Base-by-base conservation (phyloP, 1,140 invertebrate species). In the Musca domestica region DNA sequence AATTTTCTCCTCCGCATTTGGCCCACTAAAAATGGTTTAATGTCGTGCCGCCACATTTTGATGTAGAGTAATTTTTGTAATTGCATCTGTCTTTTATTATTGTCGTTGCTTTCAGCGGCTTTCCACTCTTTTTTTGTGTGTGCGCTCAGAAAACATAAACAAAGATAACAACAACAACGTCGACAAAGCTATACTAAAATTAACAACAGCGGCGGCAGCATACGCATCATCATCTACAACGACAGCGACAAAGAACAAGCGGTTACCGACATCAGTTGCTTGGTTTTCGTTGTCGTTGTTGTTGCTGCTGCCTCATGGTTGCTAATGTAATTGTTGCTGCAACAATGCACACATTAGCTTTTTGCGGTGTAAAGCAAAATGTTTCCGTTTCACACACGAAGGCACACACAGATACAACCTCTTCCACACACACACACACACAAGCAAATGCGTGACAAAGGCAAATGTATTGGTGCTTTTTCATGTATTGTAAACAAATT, bases 41-140 rank as follows among this genome's bases (percentile, higher is more conserved):
- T 61, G 41, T 61, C 10, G n/a, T 34, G 5, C 27, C 7, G 17
- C 9, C n/a, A 30, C 15, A 34, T 34, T 61, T 9, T 61, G 30
- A 34, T 61, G 27, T 61, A 17, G n/a, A 61, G 19, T 23, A 61
- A 61, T 61, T 61, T 61, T 19, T 61, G 56, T 61, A 61, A 61
- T 61, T 61, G 56, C 19, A 34, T 34, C 27, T 61, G 56, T 61
- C 56, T 61, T 61, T 61, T 41, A 61, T 61, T 61, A 61, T 61
- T 61, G 56, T 20, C 27, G 27, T 61, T 41, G 34, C 34, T 41
- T 41, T 41, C 34, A 12, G 4, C 34, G 34, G 34, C 34, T 41
- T 5, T 5, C 34, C 34, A 41, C 27, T 30, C 9, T 30, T 9
- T 30, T 3, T 4, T 30, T 9, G 27, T 30, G 27, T n/a, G n/a